These are phyloP conservation scores for Mamestra brassicae DNA, from an alignment of 2,888 invertebrate species.

Conservation along the genomic window DNA sequence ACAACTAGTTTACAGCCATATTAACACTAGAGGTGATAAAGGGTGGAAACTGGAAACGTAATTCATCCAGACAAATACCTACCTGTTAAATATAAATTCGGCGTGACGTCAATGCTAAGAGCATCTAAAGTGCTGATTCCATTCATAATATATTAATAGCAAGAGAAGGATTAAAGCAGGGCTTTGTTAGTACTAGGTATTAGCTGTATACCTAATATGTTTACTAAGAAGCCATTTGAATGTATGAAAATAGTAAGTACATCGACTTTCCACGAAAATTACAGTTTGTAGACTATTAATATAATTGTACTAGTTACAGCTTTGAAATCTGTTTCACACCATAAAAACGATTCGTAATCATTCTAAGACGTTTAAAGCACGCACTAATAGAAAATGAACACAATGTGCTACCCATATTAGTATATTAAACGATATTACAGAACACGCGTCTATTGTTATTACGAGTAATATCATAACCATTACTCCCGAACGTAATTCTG, in stretches of 20 bases:
- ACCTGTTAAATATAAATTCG: slow-evolving; percentile 56
- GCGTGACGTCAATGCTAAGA: slow-evolving; percentile 60
- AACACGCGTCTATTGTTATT: slow-evolving; percentile 47
- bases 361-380: slow-evolving; percentile 17
- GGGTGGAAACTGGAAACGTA: slow-evolving; percentile 38
- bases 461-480: slow-evolving; percentile 42
- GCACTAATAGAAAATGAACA: slow-evolving; percentile 39
- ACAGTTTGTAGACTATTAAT: slow-evolving; percentile 15
- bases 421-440: slow-evolving; percentile 35
- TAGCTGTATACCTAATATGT: background rate
- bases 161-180: slow-evolving; percentile 36
- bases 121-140: slow-evolving; percentile 45
- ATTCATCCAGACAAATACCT: slow-evolving; percentile 52
- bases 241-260: slow-evolving; percentile 10
- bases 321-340: slow-evolving; percentile 31
- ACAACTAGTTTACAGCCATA: slow-evolving; percentile 22
- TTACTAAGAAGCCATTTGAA: slow-evolving; percentile 12
- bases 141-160: slow-evolving; percentile 45
- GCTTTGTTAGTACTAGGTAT: slow-evolving; percentile 31
- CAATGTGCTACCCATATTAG: slow-evolving; percentile 34
- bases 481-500: slow-evolving; percentile 13
- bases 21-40: slow-evolving; percentile 54
- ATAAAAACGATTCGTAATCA: slow-evolving; percentile 28
- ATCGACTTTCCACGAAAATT: slow-evolving; percentile 16
- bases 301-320: slow-evolving; percentile 6